A percentile compares a stretch with the other conserved stretches of the same genome.
These are phyloP conservation scores for Aquatica leii DNA, from an alignment of 2,888 invertebrate genomes.

Conservation along the genomic window DNA sequence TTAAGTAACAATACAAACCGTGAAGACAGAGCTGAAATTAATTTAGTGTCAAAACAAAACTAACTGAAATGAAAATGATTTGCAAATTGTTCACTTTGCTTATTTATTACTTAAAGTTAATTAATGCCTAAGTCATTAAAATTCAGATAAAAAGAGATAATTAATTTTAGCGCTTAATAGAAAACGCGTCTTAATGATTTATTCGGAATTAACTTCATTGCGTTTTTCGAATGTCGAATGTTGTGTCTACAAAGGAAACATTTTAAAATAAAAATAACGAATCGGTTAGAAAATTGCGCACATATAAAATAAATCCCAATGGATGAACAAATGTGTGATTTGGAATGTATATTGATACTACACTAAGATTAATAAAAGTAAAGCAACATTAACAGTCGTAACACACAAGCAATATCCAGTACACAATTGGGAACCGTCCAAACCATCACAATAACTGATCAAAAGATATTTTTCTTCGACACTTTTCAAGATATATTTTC, in stretches of 20 bases:
- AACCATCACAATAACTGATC: constrained; percentile 16
- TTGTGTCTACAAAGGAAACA: too few species aligned
- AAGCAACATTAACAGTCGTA: constrained; percentile 41
- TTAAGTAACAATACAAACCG: constrained; percentile 44
- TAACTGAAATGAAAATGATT: constrained; percentile 50
- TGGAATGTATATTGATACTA: constrained; percentile 12
- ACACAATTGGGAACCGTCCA: constrained; percentile 29
- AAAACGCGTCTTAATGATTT: constrained; percentile 4
- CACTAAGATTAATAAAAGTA: constrained; percentile 40
- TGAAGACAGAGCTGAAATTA: constrained; percentile 49
- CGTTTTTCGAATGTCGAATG: too few species aligned
- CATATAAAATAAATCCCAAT: constrained; percentile 18
- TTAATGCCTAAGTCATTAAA: constrained; percentile 51
- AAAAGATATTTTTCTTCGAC: constrained; percentile 10
- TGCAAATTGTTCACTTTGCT: constrained; percentile 50
- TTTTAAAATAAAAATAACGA: not conserved
- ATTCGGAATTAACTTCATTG: not conserved
- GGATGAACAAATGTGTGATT: constrained; percentile 21
- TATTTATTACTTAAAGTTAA: constrained; percentile 51
- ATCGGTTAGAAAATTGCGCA: not conserved
- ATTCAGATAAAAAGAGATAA: constrained; percentile 34
- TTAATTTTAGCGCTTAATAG: constrained; percentile 15
- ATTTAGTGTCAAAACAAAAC: constrained; percentile 52
- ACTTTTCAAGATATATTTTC: not conserved
- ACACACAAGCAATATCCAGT: constrained; percentile 40